Percentiles rank a stretch among this genome's conserved stretches.
Conservation (phyloP, 2,888 invertebrate species). For the Autographa gamma region DNA sequence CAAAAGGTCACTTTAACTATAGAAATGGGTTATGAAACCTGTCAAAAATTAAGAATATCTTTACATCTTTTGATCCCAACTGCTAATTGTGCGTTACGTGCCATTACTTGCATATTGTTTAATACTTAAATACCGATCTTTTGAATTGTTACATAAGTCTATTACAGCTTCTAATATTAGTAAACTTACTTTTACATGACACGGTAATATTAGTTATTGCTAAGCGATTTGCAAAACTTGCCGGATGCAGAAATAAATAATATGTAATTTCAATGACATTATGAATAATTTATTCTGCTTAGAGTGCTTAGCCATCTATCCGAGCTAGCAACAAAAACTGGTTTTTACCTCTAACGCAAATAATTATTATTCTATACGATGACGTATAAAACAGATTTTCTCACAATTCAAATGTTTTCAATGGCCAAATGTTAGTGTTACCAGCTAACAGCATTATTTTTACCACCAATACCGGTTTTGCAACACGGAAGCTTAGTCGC, state of each 20-base stretch:
- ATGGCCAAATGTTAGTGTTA: conserved; percentile 50
- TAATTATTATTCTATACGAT: conserved; percentile 25
- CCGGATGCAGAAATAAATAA: neutral
- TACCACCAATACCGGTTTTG: conserved; percentile 73
- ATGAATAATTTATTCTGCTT: neutral
- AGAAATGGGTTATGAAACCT: conserved; percentile 44
- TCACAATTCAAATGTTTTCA: conserved; percentile 54
- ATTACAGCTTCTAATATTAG: neutral
- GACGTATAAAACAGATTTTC: conserved; percentile 32
- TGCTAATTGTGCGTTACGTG: conserved; percentile 19
- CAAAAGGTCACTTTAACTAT: conserved; percentile 43
- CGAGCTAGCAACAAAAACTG: neutral
- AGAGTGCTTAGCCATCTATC: neutral
- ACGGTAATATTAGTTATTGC: neutral
- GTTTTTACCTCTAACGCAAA: conserved; percentile 8
- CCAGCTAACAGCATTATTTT: conserved; percentile 39
- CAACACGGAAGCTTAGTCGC: conserved; percentile 80
- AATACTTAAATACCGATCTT: neutral
- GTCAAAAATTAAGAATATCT: conserved; percentile 32
- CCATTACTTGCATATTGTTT: conserved; percentile 1
- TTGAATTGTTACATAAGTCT: neutral
- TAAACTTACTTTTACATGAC: neutral
- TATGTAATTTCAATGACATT: neutral
- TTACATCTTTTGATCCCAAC: conserved; percentile 33
- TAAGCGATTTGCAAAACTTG: neutral